Percentiles rank a stretch among this genome's conserved stretches.
These are phyloP conservation scores for Neotoxoptera formosana DNA, from an alignment of 1,140 invertebrate genomes.

Conservation along the genomic window DNA sequence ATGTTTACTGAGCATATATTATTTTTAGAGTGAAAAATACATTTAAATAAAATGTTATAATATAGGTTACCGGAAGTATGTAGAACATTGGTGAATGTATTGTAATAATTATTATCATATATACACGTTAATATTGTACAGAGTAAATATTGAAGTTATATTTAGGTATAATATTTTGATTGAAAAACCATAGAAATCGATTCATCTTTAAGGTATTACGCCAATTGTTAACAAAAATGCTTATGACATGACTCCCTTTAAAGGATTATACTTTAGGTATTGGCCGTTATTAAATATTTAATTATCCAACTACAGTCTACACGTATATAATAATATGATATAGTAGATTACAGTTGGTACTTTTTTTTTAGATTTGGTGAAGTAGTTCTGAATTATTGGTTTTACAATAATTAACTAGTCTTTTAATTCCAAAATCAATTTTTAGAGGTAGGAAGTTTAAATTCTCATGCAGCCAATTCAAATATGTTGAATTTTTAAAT, in stretches of 20 bases:
- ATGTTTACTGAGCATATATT: neutral
- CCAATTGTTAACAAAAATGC: too few relatives aligned
- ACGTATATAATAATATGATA: too few relatives aligned
- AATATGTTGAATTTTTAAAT: neutral
- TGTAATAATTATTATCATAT: neutral
- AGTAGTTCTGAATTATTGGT: neutral
- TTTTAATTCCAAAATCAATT: neutral
- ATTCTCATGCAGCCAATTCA: neutral
- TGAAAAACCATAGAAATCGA: too few relatives aligned
- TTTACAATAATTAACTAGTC: neutral
- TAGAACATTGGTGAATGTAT: neutral
- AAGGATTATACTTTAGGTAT: too few relatives aligned
- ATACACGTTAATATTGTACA: neutral
- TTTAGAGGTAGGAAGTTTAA: neutral
- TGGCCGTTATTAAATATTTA: too few relatives aligned
- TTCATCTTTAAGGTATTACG: too few relatives aligned
- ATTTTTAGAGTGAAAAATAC: neutral
- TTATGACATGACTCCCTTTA: too few relatives aligned
- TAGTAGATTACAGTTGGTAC: neutral
- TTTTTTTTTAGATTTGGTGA: neutral
- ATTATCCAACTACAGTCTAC: too few relatives aligned
- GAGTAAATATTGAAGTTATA: neutral
- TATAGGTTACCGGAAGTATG: fast-evolving
- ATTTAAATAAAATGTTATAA: neutral
- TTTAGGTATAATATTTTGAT: too few relatives aligned